phyloP scores from a whole-genome alignment of 2,113 vertebrate species.

The Cathartes aura region DNA sequence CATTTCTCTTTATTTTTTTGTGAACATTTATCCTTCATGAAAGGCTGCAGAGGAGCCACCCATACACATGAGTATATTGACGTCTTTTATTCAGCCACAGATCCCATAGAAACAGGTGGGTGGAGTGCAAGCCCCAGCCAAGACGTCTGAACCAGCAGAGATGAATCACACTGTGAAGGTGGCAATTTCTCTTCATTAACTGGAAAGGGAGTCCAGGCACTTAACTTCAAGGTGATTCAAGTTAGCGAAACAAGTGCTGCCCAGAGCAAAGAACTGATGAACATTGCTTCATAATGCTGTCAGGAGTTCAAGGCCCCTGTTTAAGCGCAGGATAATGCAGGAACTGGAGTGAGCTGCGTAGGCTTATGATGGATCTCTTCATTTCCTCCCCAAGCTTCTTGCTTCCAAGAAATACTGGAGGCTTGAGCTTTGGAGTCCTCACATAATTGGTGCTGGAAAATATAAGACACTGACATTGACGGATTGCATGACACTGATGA shows the following conservation, averaged over 20 bases:
- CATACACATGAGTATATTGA: background rate
- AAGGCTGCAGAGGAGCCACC: background rate
- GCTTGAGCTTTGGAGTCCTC: background rate
- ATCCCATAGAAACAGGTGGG: background rate
- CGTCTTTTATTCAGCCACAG: background rate
- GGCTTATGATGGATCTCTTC: background rate
- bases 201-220: background rate
- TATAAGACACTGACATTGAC: background rate
- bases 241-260: background rate
- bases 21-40: background rate
- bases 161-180: background rate
- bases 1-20: background rate
- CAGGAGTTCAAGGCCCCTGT: background rate
- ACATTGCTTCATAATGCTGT: background rate
- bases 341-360: background rate
- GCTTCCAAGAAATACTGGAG: background rate
- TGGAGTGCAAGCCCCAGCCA: background rate
- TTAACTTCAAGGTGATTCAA: constrained; percentile 1
- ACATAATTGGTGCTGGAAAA: background rate
- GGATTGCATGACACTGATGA: background rate
- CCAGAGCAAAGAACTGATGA: background rate
- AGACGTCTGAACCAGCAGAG: background rate
- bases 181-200: background rate
- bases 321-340: background rate
- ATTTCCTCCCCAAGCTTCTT: background rate